Base-by-base conservation (phyloP, 2,113 vertebrate genomes). In the Carassius carassius region DNA sequence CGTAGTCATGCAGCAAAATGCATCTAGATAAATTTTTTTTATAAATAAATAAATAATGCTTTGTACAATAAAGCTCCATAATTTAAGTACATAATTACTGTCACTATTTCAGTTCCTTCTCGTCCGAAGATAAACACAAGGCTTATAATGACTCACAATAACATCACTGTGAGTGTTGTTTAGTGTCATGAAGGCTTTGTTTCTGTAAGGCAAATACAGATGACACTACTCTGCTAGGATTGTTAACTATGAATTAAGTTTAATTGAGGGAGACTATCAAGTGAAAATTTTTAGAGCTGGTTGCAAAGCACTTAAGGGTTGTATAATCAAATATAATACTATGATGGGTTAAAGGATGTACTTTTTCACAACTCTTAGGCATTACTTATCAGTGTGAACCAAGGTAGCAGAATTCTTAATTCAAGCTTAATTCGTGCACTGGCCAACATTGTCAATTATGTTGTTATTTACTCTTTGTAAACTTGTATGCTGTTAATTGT, bases 71-170 rank as follows among this genome's bases (percentile, higher is more conserved):
- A 67, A 67, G 41, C 62, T 65, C 3, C 23, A 32, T 81, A 11
- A 81, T 81, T 49, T 81, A 81, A 51, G 62, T 67, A 3, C 58
- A 51, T 81, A 81, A 81, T 67, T 81, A 69, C 60, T 21, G 14
- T 35, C 3, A 14, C 14, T 19, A 17, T 51, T 51, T 51, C 49
- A 14, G 49, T 49, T 81, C 44, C 25, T 81, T 21, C 47, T 63
- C 5, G 14, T 63, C 19, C n/a, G n/a, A 65, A 51, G 78, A 67
- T 81, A 51, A 81, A 69, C 23, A 69, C 44, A 23, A 47, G 23
- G 60, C 60, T 80, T 16, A 47, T 80, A 47, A 47, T 19, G 41
- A 69, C 62, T 67, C 41, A 67, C 60, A 35, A 35, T 67, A 69
- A 81, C 51, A 25, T 29, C 5, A 49, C 10, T 5, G 77, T 63